A percentile compares a stretch with the other conserved stretches of the same genome.
phyloP scores from a whole-genome alignment of 2,888 invertebrate species.

The Neoitamus cyanurus region DNA sequence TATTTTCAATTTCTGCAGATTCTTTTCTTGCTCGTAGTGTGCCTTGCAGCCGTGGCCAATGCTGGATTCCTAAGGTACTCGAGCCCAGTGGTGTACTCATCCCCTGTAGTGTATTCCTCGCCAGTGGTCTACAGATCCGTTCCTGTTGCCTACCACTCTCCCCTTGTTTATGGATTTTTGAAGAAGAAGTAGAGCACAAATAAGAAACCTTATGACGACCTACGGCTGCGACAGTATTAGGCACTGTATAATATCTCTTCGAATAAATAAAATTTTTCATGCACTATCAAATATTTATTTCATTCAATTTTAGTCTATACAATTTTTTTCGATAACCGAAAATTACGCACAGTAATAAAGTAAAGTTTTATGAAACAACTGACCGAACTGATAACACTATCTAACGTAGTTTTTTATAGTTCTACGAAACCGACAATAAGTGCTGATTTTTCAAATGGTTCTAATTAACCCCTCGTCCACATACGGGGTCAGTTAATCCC shows the following conservation, averaged over 20 bases:
- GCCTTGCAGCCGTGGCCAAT: constrained; percentile 3
- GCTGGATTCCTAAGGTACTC: neutral
- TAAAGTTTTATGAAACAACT: too few species aligned
- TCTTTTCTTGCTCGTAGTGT: constrained; percentile 16
- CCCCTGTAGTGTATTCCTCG: neutral
- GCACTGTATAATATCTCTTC: neutral
- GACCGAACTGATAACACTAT: too few species aligned
- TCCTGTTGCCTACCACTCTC: neutral
- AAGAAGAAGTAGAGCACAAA: constrained; percentile 2
- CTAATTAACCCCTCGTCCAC: too few species aligned
- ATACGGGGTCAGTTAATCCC: too few species aligned
- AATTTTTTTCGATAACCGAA: too few species aligned
- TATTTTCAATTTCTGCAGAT: neutral
- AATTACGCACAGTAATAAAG: too few species aligned
- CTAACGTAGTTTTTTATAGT: too few species aligned
- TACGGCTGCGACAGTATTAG: neutral
- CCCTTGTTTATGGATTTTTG: neutral
- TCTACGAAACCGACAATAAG: too few species aligned
- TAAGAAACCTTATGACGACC: neutral
- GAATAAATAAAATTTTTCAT: neutral
- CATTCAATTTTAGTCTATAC: neutral
- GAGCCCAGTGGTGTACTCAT: neutral
- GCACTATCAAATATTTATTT: neutral
- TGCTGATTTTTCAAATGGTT: too few species aligned
- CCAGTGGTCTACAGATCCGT: neutral